Conservation (phyloP, 2,113 vertebrate species). For the Plotosus lineatus region DNA sequence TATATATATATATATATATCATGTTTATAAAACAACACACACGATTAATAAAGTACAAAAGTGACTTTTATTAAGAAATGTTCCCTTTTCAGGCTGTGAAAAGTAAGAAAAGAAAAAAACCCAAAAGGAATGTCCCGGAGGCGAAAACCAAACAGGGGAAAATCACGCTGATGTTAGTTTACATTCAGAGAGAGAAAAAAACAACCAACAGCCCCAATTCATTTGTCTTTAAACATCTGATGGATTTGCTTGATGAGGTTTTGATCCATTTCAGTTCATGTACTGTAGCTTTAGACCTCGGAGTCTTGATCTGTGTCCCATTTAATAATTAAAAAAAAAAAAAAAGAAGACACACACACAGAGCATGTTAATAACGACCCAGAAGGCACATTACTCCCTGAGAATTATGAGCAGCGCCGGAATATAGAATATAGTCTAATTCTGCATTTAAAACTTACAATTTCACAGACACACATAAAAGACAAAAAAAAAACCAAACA, state of each 20-base stretch:
- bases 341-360: background rate
- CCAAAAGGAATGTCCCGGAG: background rate
- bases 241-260: background rate
- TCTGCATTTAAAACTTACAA: background rate
- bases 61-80: conserved; percentile 33
- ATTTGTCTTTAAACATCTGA: background rate
- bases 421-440: background rate
- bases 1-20: too few species aligned
- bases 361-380: background rate
- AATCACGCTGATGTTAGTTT: conserved; percentile 12
- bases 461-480: background rate
- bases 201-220: too few species aligned
- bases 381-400: background rate
- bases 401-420: background rate
- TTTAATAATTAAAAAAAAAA: background rate
- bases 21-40: background rate
- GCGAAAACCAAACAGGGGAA: conserved; percentile 24
- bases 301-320: background rate
- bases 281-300: background rate
- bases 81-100: conserved; percentile 8
- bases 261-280: background rate
- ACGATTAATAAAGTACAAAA: conserved; percentile 33
- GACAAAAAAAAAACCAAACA: background rate
- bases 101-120: background rate
- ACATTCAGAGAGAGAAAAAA: conserved; percentile 1